A percentile compares a stretch with the other conserved stretches of the same genome.
These are phyloP conservation scores for Microctenopoma steveboyesi DNA, from an alignment of 2,797 vertebrate genomes.

Conservation along the genomic window DNA sequence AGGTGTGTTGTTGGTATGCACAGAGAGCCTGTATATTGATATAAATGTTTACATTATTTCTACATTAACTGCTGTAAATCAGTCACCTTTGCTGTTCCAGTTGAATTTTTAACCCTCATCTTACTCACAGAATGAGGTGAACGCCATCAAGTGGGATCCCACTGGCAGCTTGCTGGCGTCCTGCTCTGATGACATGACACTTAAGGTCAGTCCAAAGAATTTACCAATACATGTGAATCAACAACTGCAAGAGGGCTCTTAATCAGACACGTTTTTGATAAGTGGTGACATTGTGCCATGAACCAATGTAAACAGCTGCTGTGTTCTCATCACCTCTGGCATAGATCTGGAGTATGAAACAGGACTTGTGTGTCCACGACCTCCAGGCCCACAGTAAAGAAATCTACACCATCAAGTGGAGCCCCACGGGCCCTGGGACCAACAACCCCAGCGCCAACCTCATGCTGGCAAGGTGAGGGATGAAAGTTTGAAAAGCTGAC, in stretches of 20 bases:
- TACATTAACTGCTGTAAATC: neutral
- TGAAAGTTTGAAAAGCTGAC: neutral
- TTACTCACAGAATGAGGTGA: conserved; percentile 93
- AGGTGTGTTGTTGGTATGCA: neutral
- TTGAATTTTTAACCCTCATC: neutral
- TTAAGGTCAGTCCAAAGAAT: conserved; percentile 87
- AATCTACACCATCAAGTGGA: conserved; percentile 99
- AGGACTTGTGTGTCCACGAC: conserved; percentile 97
- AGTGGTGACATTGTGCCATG: neutral
- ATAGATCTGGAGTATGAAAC: conserved; percentile 99
- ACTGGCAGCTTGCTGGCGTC: conserved; percentile 97
- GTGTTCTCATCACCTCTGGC: neutral
- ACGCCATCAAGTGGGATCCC: conserved; percentile 99
- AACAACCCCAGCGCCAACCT: conserved; percentile 98
- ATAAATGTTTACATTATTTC: neutral
- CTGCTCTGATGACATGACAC: conserved; percentile 99
- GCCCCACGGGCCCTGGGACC: conserved; percentile 97
- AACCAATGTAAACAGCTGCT: neutral
- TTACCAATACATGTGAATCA: neutral
- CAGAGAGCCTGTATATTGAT: neutral
- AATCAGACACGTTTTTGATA: neutral
- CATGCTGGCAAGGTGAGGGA: conserved; percentile 94
- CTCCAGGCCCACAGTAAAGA: conserved; percentile 99
- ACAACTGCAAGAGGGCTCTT: neutral
- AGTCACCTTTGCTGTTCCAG: neutral